A percentile compares a stretch with the other conserved stretches of the same genome.
Evolutionary conservation across 1,140 invertebrate species (phyloP).

Genomic region (Drosophila obscura): DNA sequence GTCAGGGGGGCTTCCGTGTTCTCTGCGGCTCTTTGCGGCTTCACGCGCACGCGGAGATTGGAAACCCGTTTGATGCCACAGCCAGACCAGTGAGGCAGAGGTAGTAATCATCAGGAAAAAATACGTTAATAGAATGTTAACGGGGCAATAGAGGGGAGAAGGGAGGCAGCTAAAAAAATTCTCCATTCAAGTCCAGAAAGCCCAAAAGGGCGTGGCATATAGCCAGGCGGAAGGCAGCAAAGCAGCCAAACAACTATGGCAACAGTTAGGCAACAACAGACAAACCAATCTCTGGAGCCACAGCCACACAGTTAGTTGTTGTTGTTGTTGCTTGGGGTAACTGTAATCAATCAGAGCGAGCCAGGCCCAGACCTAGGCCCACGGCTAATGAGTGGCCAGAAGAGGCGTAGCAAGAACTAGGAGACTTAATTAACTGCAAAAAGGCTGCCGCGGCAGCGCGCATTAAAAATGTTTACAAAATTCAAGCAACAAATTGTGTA

Average conservation of each 20-base stretch:
- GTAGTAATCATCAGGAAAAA: slow-evolving; percentile 42
- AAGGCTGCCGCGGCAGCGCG: slow-evolving; percentile 44
- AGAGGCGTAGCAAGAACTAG: slow-evolving; percentile 34
- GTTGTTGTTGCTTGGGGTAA: slow-evolving; percentile 44
- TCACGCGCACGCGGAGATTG: slow-evolving; percentile 21
- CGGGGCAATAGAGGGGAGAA: slow-evolving; percentile 28
- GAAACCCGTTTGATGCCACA: slow-evolving; percentile 66
- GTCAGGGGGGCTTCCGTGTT: slow-evolving; percentile 37
- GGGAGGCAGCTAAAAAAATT: too few species aligned
- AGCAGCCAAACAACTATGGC: slow-evolving; percentile 27
- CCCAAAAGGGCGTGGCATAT: slow-evolving; percentile 59
- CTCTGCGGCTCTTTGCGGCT: slow-evolving; percentile 10
- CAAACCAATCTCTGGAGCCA: too few species aligned
- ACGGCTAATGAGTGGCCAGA: not conserved
- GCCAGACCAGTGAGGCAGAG: slow-evolving; percentile 21
- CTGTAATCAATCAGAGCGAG: slow-evolving; percentile 73
- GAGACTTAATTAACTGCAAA: slow-evolving; percentile 74
- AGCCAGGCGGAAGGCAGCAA: too few species aligned
- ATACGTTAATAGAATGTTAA: slow-evolving; percentile 74
- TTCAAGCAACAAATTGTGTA: slow-evolving; percentile 77
- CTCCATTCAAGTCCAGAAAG: slow-evolving; percentile 6
- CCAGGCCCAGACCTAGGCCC: not conserved
- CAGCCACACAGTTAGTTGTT: slow-evolving; percentile 33
- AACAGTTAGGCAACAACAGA: slow-evolving; percentile 35
- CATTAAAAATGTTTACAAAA: slow-evolving; percentile 65